These are phyloP conservation scores for Augiades crinisus DNA, from an alignment of 2,888 invertebrate genomes.

Conservation along the genomic window DNA sequence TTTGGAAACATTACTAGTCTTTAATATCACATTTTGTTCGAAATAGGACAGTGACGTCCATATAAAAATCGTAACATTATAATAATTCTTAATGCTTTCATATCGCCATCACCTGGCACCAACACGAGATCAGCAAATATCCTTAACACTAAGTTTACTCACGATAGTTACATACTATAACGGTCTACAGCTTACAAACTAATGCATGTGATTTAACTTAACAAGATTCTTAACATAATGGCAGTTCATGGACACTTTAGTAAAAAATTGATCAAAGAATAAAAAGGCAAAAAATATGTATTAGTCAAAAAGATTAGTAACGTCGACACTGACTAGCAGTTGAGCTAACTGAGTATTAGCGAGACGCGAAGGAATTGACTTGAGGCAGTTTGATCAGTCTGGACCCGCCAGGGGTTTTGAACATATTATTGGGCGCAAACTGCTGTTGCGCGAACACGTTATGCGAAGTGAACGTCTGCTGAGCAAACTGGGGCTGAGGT, in stretches of 20 bases:
- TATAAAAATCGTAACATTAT: slow-evolving; percentile 74
- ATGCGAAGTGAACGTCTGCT: slow-evolving; percentile 40
- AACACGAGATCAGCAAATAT: slow-evolving; percentile 76
- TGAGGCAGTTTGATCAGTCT: slow-evolving; percentile 65
- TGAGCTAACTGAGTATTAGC: slow-evolving; percentile 42
- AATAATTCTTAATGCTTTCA: slow-evolving; percentile 81
- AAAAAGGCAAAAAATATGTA: slow-evolving; percentile 54
- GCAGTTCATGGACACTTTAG: slow-evolving; percentile 64
- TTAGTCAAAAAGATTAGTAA: slow-evolving; percentile 38
- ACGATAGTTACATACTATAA: slow-evolving; percentile 63
- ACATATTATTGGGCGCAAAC: slow-evolving; percentile 47
- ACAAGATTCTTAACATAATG: slow-evolving; percentile 69
- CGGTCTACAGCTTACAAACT: slow-evolving; percentile 69
- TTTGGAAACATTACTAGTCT: slow-evolving; percentile 73
- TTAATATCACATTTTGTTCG: slow-evolving; percentile 80
- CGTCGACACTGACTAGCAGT: slow-evolving; percentile 46
- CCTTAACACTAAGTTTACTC: slow-evolving; percentile 68
- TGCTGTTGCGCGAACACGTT: slow-evolving; percentile 51
- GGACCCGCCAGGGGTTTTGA: slow-evolving; percentile 60
- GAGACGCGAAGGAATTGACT: slow-evolving; percentile 51
- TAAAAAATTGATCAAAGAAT: slow-evolving; percentile 56
- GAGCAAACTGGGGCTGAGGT: slow-evolving; percentile 60
- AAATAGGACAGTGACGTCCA: slow-evolving; percentile 77
- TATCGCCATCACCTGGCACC: slow-evolving; percentile 68
- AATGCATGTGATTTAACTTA: slow-evolving; percentile 63